A percentile compares a stretch with the other conserved stretches of the same genome.
These are phyloP conservation scores for Gandaritis pyraliata DNA, from an alignment of 2,888 invertebrate genomes.

Conservation along the genomic window DNA sequence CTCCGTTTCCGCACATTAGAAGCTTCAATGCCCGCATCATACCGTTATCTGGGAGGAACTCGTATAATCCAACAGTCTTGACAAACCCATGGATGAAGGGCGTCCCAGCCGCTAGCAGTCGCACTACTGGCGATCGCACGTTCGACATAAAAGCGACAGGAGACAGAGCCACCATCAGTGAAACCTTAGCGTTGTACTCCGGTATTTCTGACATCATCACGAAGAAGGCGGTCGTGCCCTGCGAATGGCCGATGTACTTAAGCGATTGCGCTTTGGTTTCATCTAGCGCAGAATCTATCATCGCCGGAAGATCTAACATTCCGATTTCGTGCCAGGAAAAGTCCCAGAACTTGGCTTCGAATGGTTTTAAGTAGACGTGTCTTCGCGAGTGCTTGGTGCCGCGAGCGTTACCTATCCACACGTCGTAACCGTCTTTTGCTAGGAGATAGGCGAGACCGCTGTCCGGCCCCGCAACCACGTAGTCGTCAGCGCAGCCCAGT, in stretches of 20 bases:
- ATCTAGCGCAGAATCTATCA: conserved; percentile 88
- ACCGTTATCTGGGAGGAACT: conserved; percentile 86
- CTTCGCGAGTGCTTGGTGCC: conserved; percentile 87
- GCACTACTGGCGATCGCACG: conserved; percentile 62
- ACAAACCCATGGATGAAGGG: conserved; percentile 50
- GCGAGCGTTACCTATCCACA: conserved; percentile 92
- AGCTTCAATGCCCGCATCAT: conserved; percentile 74
- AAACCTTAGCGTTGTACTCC: conserved; percentile 83
- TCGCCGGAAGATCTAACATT: conserved; percentile 89
- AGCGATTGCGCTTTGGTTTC: conserved; percentile 80
- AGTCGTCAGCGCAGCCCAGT: conserved; percentile 67
- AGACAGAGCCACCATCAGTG: conserved; percentile 82
- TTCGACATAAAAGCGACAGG: conserved; percentile 83
- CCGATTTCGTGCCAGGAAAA: conserved; percentile 94
- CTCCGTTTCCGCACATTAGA: conserved; percentile 70
- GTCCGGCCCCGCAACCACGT: conserved; percentile 59
- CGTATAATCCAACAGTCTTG: conserved; percentile 80
- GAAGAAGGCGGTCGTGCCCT: conserved; percentile 86
- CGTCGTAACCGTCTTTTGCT: conserved; percentile 87
- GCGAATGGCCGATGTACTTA: conserved; percentile 89
- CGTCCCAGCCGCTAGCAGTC: conserved; percentile 58
- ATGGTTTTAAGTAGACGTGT: conserved; percentile 73
- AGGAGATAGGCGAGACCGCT: conserved; percentile 74
- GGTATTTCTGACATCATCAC: conserved; percentile 81
- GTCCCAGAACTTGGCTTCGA: conserved; percentile 84